Evolutionary conservation across 2,888 invertebrate genomes (phyloP).

Genomic region (Dascillus cervinus): DNA sequence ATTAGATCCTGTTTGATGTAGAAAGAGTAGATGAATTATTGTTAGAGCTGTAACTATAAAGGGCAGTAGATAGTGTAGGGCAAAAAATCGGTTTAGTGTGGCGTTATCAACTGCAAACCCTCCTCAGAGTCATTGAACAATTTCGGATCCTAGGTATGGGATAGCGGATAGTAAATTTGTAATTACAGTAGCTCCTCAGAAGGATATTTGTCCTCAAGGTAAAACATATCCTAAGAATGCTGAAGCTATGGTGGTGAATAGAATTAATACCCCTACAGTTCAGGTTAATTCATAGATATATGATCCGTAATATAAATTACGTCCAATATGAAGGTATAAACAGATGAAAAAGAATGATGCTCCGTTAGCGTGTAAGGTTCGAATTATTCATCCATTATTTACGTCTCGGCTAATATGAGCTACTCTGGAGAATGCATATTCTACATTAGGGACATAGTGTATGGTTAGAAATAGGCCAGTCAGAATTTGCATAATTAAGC

Average conservation of each 20-base stretch:
- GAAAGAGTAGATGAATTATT: constrained; percentile 56
- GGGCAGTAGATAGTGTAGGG: constrained; percentile 65
- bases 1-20: constrained; percentile 62
- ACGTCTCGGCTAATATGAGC: constrained; percentile 64
- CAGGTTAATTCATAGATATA: constrained; percentile 50
- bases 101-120: constrained; percentile 68
- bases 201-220: constrained; percentile 76
- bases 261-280: constrained; percentile 55
- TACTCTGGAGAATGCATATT: constrained; percentile 56
- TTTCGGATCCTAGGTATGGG: constrained; percentile 54
- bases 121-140: constrained; percentile 69
- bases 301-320: constrained; percentile 50
- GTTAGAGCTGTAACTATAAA: constrained; percentile 56
- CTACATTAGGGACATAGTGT: constrained; percentile 58
- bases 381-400: constrained; percentile 60
- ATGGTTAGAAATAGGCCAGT: constrained; percentile 63
- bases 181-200: constrained; percentile 75
- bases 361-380: constrained; percentile 61
- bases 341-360: constrained; percentile 67
- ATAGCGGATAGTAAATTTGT: constrained; percentile 64
- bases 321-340: constrained; percentile 60
- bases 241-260: constrained; percentile 61
- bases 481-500: constrained; percentile 57
- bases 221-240: constrained; percentile 73
- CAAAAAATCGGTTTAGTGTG: constrained; percentile 69